Evolutionary conservation across 2,113 vertebrate species (phyloP).

Genomic region (Butorides virescens): DNA sequence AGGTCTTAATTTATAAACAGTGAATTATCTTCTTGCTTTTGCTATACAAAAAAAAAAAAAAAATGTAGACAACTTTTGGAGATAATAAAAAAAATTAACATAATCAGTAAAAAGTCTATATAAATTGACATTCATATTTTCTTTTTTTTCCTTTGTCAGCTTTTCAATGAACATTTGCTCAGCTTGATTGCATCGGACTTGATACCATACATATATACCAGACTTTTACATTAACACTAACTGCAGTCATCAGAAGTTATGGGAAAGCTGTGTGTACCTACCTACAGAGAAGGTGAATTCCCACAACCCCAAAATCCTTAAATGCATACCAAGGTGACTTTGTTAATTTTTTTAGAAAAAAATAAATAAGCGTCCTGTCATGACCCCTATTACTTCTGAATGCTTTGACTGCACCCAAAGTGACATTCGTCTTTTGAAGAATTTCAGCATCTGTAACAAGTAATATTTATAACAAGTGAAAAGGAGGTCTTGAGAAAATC

Average conservation of each 20-base stretch:
- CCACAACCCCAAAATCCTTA: not conserved
- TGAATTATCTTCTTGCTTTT: not conserved
- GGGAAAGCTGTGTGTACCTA: not conserved
- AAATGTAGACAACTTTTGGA: not conserved
- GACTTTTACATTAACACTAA: not conserved
- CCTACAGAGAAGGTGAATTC: not conserved
- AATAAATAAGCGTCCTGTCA: not conserved
- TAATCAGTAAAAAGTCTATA: not conserved
- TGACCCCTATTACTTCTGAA: not conserved
- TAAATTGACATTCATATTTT: not conserved
- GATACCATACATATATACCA: not conserved
- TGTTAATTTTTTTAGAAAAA: not conserved
- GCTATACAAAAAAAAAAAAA: not conserved
- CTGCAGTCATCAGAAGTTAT: not conserved
- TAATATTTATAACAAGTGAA: conserved; percentile 31
- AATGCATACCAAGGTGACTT: not conserved
- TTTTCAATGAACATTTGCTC: not conserved
- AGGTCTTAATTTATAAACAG: not conserved
- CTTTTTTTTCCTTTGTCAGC: not conserved
- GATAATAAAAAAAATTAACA: not conserved
- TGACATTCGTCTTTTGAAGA: not conserved
- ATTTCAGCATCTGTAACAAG: conserved; percentile 30
- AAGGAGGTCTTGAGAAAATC: conserved; percentile 58
- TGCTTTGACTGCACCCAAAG: not conserved
- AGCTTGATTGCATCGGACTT: not conserved